phyloP scores from a whole-genome alignment of 2,113 vertebrate genomes.

The Zosterops pallidus region DNA sequence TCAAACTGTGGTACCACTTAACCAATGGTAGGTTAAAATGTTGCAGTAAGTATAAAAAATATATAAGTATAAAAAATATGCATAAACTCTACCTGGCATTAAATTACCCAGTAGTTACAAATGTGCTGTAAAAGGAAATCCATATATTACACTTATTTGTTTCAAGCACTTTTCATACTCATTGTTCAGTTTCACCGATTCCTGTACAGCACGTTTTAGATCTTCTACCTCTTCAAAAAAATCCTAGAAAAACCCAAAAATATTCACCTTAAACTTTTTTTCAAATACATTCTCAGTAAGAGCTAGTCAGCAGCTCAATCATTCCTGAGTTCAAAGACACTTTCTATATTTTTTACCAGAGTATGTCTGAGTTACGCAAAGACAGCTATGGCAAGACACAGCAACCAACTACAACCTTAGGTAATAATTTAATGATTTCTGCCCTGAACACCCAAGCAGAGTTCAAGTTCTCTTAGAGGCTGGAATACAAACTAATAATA shows the following conservation, averaged over 20 bases:
- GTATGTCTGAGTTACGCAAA: neutral
- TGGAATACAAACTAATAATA: neutral
- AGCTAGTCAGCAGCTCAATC: neutral
- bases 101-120: neutral
- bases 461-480: neutral
- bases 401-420: neutral
- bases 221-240: slow-evolving; percentile 75
- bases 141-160: slow-evolving; percentile 53
- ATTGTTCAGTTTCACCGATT: slow-evolving; percentile 63
- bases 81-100: neutral
- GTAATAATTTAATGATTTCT: neutral
- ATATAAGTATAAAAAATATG: neutral
- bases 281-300: neutral
- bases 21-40: neutral
- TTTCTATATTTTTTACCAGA: neutral
- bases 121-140: slow-evolving; percentile 31
- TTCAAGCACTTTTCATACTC: slow-evolving; percentile 70
- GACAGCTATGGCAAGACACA: neutral
- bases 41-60: neutral
- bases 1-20: neutral
- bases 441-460: neutral
- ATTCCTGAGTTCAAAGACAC: neutral
- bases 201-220: slow-evolving; percentile 67
- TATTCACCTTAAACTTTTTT: neutral
- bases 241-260: slow-evolving; percentile 54